Base-by-base conservation (phyloP, 2,797 vertebrate species). In the Enteromius afrohamiltoni region DNA sequence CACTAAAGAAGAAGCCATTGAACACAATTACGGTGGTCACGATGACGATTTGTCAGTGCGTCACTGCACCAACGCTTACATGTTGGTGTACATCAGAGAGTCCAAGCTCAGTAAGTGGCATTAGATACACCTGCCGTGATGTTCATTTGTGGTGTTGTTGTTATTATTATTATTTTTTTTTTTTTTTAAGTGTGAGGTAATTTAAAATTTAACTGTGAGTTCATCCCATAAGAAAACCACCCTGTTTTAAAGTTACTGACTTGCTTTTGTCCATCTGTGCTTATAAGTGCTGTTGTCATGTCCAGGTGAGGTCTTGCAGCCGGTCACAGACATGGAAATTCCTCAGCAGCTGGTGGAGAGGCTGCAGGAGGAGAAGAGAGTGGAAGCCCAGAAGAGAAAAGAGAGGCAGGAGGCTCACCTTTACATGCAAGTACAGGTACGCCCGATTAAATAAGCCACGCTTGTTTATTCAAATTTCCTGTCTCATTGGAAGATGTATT, bases 81-180 rank as follows among this genome's bases (percentile, higher is more conserved):
- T 99, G 98, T 92, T 99, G 94, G 98, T 99, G 70, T 99, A 99
- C 91, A 99, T 99, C 92, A 95, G 98, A 82, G 98, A 99, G 89
- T 99, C 98, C 69, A 98, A 97, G 92, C 95, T 99, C 88, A 96
- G 98, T 99, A 92, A 91, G 98, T 95, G 26, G 17, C n/a, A 2
- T 51, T 17, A 16, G 13, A 62, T 29, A 31, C 1, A 10, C 8
- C 53, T 40, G 16, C 31, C 45, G 37, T 47, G 21, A n/a, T 5
- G 26, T 47, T n/a, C 10, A 31, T 71, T 55, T 45, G 6, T 31
- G 6, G 3, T 17, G 14, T 1, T 47, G 0, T 2, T 1, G 0
- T 7, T 53, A 29, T 29, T 29, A 29, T 29, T 29, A 29, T 29
- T 31, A 31, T 37, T 51, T 2, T 14, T 29, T 45, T 58, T 37